Percentiles rank a stretch among this genome's conserved stretches.
Evolutionary conservation across 1,140 invertebrate genomes (phyloP).

Genomic region (Plutomurus gul): DNA sequence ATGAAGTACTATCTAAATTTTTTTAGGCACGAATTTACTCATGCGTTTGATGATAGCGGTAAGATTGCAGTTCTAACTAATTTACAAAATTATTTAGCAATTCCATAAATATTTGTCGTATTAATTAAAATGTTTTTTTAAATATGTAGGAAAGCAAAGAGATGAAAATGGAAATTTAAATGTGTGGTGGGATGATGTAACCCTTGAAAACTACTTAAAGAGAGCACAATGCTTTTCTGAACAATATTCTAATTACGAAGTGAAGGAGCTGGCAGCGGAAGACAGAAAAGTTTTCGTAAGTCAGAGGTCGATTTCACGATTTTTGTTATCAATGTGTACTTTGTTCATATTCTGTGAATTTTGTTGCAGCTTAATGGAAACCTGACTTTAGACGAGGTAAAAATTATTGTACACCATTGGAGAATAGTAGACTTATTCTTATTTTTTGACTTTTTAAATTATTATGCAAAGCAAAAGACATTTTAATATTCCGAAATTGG

Average conservation of each 20-base stretch:
- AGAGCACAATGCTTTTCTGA: slow-evolving; percentile 66
- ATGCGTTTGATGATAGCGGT: slow-evolving; percentile 81
- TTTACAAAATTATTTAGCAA: not conserved
- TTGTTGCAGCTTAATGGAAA: slow-evolving; percentile 10
- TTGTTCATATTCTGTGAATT: too few species aligned
- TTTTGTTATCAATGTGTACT: not conserved
- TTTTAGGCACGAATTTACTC: slow-evolving; percentile 83
- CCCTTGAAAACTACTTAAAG: slow-evolving; percentile 54
- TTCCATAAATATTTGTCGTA: not conserved
- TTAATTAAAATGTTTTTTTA: not conserved
- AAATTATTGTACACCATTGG: too few species aligned
- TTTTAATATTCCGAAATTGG: too few species aligned
- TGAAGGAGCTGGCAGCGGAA: not conserved
- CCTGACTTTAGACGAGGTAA: not conserved
- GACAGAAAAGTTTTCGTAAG: not conserved
- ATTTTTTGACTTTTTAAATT: too few species aligned
- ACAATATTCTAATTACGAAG: slow-evolving; percentile 61
- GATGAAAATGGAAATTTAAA: slow-evolving; percentile 54
- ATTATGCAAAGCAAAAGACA: too few species aligned
- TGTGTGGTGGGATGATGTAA: slow-evolving; percentile 54
- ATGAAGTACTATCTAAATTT: too few species aligned
- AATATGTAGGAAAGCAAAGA: slow-evolving; percentile 34
- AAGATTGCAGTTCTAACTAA: not conserved
- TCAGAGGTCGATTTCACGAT: not conserved
- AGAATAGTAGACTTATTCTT: too few species aligned